Conservation (phyloP, 2,888 invertebrate genomes). For the Sphaerophoria taeniata region DNA sequence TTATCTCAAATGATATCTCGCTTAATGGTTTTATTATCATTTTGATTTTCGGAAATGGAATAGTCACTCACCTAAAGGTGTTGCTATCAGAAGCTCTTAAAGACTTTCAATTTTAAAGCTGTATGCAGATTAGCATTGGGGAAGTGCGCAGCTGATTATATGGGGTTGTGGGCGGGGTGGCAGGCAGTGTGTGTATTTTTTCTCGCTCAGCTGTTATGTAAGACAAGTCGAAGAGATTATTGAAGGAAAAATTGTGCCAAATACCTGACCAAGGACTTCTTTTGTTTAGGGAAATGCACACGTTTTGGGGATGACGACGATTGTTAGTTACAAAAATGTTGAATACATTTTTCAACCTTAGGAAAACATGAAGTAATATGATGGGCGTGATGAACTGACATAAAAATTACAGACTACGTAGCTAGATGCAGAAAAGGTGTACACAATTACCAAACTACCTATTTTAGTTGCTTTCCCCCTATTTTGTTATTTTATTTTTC, state of each 20-base stretch:
- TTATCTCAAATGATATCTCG: not conserved
- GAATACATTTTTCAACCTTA: not conserved
- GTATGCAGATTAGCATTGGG: constrained; percentile 9
- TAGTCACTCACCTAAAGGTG: constrained; percentile 16
- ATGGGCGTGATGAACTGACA: not conserved
- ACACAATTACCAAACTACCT: no score
- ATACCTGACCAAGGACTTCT: constrained; percentile 45
- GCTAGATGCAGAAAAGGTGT: no score
- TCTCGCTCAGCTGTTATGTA: constrained; percentile 54
- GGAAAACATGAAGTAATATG: not conserved
- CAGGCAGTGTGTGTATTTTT: constrained; percentile 29
- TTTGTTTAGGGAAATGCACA: constrained; percentile 32
- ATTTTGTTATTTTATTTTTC: no score
- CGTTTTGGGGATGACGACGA: not conserved
- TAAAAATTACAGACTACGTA: not conserved
- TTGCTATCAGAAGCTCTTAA: not conserved
- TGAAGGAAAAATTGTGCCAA: constrained; percentile 58
- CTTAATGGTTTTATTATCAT: not conserved
- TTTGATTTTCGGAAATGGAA: constrained; percentile 17
- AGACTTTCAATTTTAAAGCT: not conserved
- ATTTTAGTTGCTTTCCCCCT: no score
- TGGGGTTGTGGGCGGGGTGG: constrained; percentile 25
- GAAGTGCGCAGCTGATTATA: constrained; percentile 52
- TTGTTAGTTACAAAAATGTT: not conserved
- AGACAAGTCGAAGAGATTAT: constrained; percentile 28